phyloP scores from a whole-genome alignment of 2,113 vertebrate species.

The Eurypyga helias region DNA sequence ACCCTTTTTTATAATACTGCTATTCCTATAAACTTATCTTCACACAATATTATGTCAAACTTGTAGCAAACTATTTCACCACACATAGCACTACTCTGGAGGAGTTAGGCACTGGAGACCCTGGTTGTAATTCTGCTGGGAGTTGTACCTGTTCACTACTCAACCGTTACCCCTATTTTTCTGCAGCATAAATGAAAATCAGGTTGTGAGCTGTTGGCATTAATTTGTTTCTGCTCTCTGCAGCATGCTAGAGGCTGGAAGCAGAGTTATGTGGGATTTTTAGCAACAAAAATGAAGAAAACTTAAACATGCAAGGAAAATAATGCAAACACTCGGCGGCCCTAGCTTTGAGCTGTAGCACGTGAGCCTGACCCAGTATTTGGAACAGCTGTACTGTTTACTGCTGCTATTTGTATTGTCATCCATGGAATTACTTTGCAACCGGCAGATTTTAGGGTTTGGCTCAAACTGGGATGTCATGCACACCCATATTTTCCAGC shows the following conservation, averaged over 20 bases:
- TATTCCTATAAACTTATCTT: neutral
- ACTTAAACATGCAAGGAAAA: neutral
- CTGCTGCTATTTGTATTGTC: neutral
- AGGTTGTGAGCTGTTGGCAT: neutral
- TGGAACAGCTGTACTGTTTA: neutral
- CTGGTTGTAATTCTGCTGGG: neutral
- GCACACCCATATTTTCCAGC: rapidly evolving
- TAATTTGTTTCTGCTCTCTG: neutral
- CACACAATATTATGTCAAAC: neutral
- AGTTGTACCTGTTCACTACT: neutral
- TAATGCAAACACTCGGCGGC: neutral
- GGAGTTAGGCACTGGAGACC: neutral
- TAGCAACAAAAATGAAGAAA: neutral
- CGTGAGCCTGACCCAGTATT: rapidly evolving
- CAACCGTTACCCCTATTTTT: neutral
- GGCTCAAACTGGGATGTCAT: neutral
- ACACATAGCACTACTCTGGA: neutral
- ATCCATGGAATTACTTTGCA: neutral
- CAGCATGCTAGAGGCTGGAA: neutral
- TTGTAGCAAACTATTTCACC: neutral
- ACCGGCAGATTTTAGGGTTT: neutral
- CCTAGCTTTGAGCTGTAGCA: neutral
- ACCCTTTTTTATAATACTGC: neutral
- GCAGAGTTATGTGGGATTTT: neutral
- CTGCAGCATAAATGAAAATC: neutral